Evolutionary conservation across 37 sponge, comb jelly and placozoan genomes (phyloP), one percentile per base, ranked within the genome.

Genomic region (Oscarella lobularis): DNA sequence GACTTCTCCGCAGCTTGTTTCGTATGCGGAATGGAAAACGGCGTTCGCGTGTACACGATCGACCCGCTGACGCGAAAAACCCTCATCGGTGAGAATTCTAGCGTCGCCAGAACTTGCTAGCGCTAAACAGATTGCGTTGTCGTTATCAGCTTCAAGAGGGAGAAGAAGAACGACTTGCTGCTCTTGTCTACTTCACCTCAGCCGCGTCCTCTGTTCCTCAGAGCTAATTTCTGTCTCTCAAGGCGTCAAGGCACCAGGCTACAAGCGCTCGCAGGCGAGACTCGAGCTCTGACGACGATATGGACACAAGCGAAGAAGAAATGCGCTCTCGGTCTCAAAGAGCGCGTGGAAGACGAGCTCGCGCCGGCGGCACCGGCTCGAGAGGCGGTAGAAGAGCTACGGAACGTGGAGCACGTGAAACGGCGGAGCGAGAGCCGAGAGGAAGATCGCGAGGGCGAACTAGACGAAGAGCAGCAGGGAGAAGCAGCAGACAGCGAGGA

Each of bases 1-100:
- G n/a, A n/a, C n/a, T n/a, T n/a, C n/a, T n/a, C 20, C 40, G 0
- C 37, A 90, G 87, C 85, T 33, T 96, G 98, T 67, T 96, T 96
- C 39, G 78, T 76, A 0, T 87, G 88, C 40, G 81, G 87, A 67
- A 83, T 87, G 86, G 98, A 96, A 65, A 82, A 79, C 70, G 98
- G 98, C 35, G 81, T 90, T 36, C 77, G 80, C 33, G 83, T 96
- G 0, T 96, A 83, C 78, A 96, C 89, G 77, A 83, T 88, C 38
- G 87, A 92, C 32, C 88, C 88, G 3, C 74, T 87, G 0, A 71
- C 66, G 60, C 75, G 77, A 67, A 83, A 81, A 74, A 81, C 85
- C 2, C 76, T 84, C 29, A 74, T 84, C 40, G 72, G 80, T 38
- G 66, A 81, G n/a, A n/a, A n/a, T n/a, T n/a, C n/a, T n/a, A n/a